A percentile compares a stretch with the other conserved stretches of the same genome.
Evolutionary conservation across 2,113 vertebrate species (phyloP).

Genomic region (Syngnathoides biaculeatus): DNA sequence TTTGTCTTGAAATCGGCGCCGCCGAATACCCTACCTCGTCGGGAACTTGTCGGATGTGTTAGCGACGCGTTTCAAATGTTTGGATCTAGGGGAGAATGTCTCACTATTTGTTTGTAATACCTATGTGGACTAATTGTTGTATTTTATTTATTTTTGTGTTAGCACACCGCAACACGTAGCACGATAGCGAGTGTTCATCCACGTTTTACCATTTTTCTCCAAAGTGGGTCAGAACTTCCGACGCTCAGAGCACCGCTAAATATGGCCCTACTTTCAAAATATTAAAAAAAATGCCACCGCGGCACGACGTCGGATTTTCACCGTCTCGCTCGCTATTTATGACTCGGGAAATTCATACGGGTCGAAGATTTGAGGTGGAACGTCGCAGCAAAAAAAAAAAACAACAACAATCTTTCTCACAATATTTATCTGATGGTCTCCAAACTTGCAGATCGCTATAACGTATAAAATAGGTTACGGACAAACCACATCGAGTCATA

Average conservation of each 20-base stretch:
- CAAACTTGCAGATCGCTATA: not conserved
- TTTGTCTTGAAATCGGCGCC: not conserved
- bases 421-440: not conserved
- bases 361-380: too few species aligned
- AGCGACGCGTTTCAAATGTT: not conserved
- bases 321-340: too few species aligned
- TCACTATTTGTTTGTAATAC: not conserved
- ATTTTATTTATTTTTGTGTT: not conserved
- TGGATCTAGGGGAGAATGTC: not conserved
- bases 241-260: too few species aligned
- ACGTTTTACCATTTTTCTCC: not conserved
- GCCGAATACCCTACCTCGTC: too few species aligned
- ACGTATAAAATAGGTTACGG: not conserved
- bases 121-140: not conserved
- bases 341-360: too few species aligned
- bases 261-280: too few species aligned
- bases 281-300: too few species aligned
- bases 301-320: too few species aligned
- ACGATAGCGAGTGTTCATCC: not conserved
- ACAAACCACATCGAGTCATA: too few species aligned
- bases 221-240: not conserved
- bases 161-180: too few species aligned
- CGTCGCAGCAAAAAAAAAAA: not conserved
- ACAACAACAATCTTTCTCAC: not conserved
- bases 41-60: too few species aligned